Evolutionary conservation across 2,797 vertebrate genomes (phyloP).

Genomic region (Emydoidea blandingii): DNA sequence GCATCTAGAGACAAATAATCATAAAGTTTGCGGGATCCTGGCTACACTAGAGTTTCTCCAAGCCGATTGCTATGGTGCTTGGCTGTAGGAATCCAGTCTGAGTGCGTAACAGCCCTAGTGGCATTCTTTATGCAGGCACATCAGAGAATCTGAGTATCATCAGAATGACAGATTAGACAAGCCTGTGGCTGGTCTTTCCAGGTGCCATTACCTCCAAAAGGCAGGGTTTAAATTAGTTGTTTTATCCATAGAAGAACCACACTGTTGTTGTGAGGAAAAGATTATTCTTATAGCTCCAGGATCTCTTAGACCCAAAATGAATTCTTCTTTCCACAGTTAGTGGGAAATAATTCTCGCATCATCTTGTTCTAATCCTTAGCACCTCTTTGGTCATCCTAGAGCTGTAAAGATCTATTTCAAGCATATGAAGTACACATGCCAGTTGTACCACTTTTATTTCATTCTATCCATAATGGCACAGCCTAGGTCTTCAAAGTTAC

Average conservation of each 20-base stretch:
- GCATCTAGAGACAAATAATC: no score
- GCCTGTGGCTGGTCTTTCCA: not conserved
- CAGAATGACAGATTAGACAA: not conserved
- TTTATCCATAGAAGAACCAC: not conserved
- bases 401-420: not conserved
- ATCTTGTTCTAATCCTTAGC: not conserved
- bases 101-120: no score
- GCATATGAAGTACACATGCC: not conserved
- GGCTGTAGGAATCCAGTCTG: no score
- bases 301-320: not conserved
- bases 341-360: not conserved
- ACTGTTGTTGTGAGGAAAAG: not conserved
- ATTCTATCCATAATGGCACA: not conserved
- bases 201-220: not conserved
- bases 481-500: not conserved
- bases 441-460: not conserved
- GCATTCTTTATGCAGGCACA: no score
- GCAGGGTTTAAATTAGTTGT: not conserved
- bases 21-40: no score
- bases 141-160: not conserved
- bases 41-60: no score
- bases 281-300: not conserved
- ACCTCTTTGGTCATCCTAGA: not conserved
- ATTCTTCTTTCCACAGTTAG: not conserved
- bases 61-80: no score